Conservation (phyloP, 1,140 invertebrate species). For the Sarcophaga bullata region DNA sequence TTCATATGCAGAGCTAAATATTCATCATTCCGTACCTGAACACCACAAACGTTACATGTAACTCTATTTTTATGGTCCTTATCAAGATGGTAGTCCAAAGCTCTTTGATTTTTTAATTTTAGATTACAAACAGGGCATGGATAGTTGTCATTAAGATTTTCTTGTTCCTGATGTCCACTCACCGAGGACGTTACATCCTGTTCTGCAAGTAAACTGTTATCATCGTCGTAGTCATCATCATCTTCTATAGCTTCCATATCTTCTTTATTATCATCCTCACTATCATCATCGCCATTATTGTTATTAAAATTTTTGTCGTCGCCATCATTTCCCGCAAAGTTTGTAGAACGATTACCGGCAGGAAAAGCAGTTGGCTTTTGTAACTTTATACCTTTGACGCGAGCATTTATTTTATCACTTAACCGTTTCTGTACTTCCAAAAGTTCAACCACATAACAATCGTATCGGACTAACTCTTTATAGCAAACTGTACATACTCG, state of each 20-base stretch:
- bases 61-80: constrained; percentile 11
- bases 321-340: background rate
- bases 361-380: background rate
- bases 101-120: constrained; percentile 11
- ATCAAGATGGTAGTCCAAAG: background rate
- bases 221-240: constrained; percentile 8
- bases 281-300: background rate
- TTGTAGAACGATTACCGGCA: background rate
- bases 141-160: background rate
- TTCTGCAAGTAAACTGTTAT: background rate
- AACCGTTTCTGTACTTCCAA: constrained; percentile 16
- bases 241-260: constrained; percentile 10
- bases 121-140: constrained; percentile 10
- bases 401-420: constrained; percentile 14
- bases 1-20: constrained; percentile 47
- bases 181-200: background rate
- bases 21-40: constrained; percentile 40
- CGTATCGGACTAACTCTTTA: constrained; percentile 22
- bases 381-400: background rate
- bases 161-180: background rate
- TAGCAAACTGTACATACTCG: constrained; percentile 15
- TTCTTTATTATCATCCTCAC: background rate
- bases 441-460: constrained; percentile 27
- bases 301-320: background rate
- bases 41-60: constrained; percentile 28